Conservation (phyloP, 2,888 invertebrate species). For the Aphodius sticticus region DNA sequence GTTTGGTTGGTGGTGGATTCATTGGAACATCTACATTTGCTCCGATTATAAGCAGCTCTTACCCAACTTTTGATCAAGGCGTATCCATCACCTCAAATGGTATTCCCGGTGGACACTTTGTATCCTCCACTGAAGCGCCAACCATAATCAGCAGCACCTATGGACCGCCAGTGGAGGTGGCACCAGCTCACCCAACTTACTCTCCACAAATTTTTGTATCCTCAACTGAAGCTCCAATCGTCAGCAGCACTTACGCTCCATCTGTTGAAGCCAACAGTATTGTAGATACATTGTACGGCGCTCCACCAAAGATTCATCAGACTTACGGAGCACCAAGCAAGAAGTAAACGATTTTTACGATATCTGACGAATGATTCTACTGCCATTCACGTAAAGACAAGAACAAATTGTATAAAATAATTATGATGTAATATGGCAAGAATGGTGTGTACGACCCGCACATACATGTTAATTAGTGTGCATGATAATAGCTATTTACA, state of each 20-base stretch:
- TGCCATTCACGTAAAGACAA: conserved; percentile 21
- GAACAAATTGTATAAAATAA: conserved; percentile 23
- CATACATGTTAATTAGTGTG: conserved; percentile 29
- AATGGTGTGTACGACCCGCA: conserved; percentile 14
- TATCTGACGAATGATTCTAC: background rate
- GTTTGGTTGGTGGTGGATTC: conserved; percentile 21
- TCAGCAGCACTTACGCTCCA: conserved; percentile 14
- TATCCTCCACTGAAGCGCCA: conserved; percentile 34
- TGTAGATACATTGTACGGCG: background rate
- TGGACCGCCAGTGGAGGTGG: conserved; percentile 18
- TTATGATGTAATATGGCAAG: conserved; percentile 30
- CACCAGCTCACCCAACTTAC: conserved; percentile 27
- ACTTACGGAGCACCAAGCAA: conserved; percentile 31
- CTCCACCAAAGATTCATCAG: conserved; percentile 10
- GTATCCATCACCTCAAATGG: conserved; percentile 28
- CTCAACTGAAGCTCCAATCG: background rate
- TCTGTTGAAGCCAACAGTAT: conserved; percentile 17
- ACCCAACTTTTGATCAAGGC: conserved; percentile 21
- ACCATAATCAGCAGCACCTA: conserved; percentile 22
- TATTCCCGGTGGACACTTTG: conserved; percentile 23
- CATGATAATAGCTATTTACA: conserved; percentile 26
- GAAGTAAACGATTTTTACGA: conserved; percentile 22
- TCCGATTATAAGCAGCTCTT: conserved; percentile 22
- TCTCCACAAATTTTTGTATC: conserved; percentile 26
- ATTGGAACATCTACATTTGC: conserved; percentile 25